These are phyloP conservation scores for Amphimedon queenslandica DNA, from an alignment of 37 sponge, comb jelly and placozoan genomes.

Conservation along the genomic window DNA sequence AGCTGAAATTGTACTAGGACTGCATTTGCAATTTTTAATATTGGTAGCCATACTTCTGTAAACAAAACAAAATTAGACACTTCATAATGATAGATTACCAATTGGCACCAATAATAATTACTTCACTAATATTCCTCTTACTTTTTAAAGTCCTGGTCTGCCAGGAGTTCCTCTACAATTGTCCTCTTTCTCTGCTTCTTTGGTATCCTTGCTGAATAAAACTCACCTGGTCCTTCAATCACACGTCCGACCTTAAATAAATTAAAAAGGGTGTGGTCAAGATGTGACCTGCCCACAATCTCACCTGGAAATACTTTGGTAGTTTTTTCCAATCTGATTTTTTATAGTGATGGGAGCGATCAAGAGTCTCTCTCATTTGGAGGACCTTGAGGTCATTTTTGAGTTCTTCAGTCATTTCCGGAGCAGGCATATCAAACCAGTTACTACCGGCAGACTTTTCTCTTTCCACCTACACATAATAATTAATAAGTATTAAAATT, in stretches of 20 bases:
- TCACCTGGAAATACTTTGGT: constrained; percentile 77
- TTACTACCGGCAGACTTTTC: constrained; percentile 49
- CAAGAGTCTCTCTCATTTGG: constrained; percentile 61
- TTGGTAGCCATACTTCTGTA: too few species aligned
- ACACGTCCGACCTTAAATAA: constrained; percentile 44
- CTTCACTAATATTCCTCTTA: neutral
- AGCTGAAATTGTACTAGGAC: too few species aligned
- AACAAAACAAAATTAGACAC: too few species aligned
- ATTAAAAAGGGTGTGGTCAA: neutral
- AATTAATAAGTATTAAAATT: neutral
- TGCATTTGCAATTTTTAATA: too few species aligned
- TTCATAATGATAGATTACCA: too few species aligned
- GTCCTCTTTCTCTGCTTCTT: constrained; percentile 48
- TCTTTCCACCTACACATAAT: constrained; percentile 20
- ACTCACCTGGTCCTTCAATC: constrained; percentile 63
- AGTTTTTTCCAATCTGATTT: constrained; percentile 44
- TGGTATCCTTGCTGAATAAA: constrained; percentile 69
- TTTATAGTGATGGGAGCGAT: constrained; percentile 71
- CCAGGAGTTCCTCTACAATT: constrained; percentile 74
- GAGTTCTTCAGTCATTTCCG: constrained; percentile 60
- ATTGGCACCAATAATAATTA: neutral
- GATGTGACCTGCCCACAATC: neutral
- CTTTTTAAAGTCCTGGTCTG: constrained; percentile 46
- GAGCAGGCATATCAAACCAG: constrained; percentile 76
- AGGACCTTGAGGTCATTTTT: constrained; percentile 67